Evolutionary conservation across 2,797 vertebrate genomes (phyloP).

Genomic region (Brachyrhaphis roseni): DNA sequence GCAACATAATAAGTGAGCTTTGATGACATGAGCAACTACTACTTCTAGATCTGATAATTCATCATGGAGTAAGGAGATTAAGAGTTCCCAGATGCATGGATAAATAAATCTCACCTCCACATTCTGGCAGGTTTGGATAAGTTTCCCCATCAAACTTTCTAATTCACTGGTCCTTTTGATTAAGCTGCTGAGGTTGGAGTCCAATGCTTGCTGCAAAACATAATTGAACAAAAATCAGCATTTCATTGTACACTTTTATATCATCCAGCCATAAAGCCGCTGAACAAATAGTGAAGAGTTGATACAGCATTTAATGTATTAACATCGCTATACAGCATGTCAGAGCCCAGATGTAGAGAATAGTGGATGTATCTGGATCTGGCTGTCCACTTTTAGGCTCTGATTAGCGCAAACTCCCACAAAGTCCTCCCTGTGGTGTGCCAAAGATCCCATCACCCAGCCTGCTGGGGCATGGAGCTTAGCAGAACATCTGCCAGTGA

Average conservation of each 20-base stretch:
- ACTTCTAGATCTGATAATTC: constrained; percentile 36
- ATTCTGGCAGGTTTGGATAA: constrained; percentile 98
- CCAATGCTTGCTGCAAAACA: constrained; percentile 91
- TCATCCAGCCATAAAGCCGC: constrained; percentile 50
- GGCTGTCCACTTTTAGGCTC: constrained; percentile 53
- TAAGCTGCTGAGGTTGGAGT: constrained; percentile 94
- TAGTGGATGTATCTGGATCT: constrained; percentile 39
- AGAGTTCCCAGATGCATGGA: constrained; percentile 37
- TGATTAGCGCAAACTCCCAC: constrained; percentile 45
- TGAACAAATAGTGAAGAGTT: constrained; percentile 47
- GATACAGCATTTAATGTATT: constrained; percentile 2
- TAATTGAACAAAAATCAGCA: constrained; percentile 62
- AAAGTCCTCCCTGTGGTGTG: constrained; percentile 38
- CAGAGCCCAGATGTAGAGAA: constrained; percentile 31
- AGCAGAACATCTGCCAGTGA: constrained; percentile 75
- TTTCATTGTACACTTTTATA: constrained; percentile 45
- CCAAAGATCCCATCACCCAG: constrained; percentile 66
- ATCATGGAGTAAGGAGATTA: constrained; percentile 57
- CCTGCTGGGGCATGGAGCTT: constrained; percentile 67
- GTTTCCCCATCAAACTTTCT: constrained; percentile 96
- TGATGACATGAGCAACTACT: constrained; percentile 43
- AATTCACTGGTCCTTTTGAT: constrained; percentile 99
- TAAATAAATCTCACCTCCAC: constrained; percentile 91
- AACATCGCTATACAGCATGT: constrained; percentile 30
- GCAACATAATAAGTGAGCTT: constrained; percentile 35